These are phyloP conservation scores for Amiota minor DNA, from an alignment of 2,888 invertebrate species.

Conservation along the genomic window DNA sequence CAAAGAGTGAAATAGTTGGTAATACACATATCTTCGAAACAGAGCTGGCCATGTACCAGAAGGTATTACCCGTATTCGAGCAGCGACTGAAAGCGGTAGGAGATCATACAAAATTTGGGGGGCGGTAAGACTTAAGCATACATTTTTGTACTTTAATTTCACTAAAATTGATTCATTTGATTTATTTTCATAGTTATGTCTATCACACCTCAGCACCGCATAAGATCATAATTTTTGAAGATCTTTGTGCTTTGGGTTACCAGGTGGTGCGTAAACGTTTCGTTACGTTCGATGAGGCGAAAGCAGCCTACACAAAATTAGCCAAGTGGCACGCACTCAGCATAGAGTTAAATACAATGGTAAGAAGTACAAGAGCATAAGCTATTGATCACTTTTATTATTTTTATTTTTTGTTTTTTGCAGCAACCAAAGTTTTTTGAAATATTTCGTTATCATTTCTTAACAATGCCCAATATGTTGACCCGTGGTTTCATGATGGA, in stretches of 20 bases:
- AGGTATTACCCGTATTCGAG: constrained; percentile 61
- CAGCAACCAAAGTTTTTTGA: constrained; percentile 33
- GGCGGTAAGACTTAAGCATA: not conserved
- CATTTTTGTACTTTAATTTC: not conserved
- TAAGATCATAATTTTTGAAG: constrained; percentile 47
- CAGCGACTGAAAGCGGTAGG: constrained; percentile 29
- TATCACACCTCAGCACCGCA: constrained; percentile 44
- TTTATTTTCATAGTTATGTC: constrained; percentile 35
- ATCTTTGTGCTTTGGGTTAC: constrained; percentile 41
- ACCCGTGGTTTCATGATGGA: constrained; percentile 37
- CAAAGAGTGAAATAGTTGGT: constrained; percentile 35
- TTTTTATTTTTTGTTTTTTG: not conserved
- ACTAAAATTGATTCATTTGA: not conserved
- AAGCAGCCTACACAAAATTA: constrained; percentile 48
- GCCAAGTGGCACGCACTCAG: constrained; percentile 61
- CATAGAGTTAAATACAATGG: constrained; percentile 43
- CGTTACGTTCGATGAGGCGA: constrained; percentile 44
- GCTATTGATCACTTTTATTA: not conserved
- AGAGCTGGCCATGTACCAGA: constrained; percentile 25
- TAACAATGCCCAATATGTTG: constrained; percentile 36
- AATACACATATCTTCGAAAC: constrained; percentile 39
- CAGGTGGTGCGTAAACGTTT: constrained; percentile 43
- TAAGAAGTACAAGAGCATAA: constrained; percentile 40
- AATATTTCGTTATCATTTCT: constrained; percentile 26
- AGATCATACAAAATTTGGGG: not conserved